These are phyloP conservation scores for Pegea sp. DNA, from an alignment of 23 tunicate genomes.

Conservation along the genomic window DNA sequence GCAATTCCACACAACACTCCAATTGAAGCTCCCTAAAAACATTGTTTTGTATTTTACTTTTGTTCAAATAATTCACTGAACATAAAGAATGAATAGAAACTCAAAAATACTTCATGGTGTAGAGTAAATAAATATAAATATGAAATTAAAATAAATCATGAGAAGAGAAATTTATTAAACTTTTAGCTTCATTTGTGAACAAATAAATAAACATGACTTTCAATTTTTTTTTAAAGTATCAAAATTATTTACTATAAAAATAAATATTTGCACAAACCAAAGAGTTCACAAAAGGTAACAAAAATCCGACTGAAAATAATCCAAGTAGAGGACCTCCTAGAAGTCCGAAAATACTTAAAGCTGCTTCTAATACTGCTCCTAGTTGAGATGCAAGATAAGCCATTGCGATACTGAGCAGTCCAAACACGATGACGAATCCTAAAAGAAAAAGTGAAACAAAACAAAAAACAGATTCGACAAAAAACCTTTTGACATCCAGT, in stretches of 20 bases:
- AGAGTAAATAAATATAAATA: background rate
- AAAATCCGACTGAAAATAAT: conserved; percentile 8
- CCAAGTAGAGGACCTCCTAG: conserved; percentile 30
- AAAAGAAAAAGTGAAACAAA: background rate
- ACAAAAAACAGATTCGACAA: background rate
- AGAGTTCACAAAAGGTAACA: conserved; percentile 36
- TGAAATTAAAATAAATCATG: background rate
- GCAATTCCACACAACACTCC: conserved; percentile 19
- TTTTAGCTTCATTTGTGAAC: background rate
- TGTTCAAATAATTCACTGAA: too few species aligned
- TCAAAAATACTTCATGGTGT: background rate
- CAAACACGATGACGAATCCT: conserved; percentile 13
- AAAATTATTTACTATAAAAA: background rate
- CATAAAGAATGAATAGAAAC: background rate
- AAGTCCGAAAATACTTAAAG: conserved; percentile 24
- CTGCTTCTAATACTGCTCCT: conserved; percentile 40
- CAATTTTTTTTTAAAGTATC: background rate
- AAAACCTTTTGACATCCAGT: conserved; percentile 30
- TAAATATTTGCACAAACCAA: conserved; percentile 8
- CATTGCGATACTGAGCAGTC: conserved; percentile 21
- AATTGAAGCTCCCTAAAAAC: conserved; percentile 26
- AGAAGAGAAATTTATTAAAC: background rate
- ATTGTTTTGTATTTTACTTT: too few species aligned
- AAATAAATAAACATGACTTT: too few species aligned
- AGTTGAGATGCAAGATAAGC: conserved; percentile 22